Base-by-base conservation (phyloP, 1,140 invertebrate species). In the Andricus grossulariae region DNA sequence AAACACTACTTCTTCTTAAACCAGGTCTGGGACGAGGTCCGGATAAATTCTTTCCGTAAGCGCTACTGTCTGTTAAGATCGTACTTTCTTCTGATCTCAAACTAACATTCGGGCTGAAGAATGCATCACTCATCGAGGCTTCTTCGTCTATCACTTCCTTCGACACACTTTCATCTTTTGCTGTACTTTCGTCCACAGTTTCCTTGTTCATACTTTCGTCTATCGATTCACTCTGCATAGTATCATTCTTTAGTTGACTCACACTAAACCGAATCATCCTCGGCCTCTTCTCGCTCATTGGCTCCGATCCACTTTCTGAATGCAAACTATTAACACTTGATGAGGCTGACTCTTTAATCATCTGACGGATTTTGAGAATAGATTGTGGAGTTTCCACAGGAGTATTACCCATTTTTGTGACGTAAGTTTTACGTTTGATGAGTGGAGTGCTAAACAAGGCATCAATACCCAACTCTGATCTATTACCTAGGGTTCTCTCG, bases 291-390 rank as follows among this genome's bases (percentile, higher is more conserved):
- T 79, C 55, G 32, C 2, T 60, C 71, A 82, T 54, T 39, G 45
- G 16, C 50, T 60, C 25, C 51, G 60, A 49, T 21, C 74, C 39
- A 66, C 39, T 13, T 50, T 25, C 15, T 8, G n/a, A 66, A 45
- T 16, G 10, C 3, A 54, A 13, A 1, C 16, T 75, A 6, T 76
- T 74, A 16, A 50, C 49, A 18, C 21, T 71, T 0, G 88, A 78
- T 0, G 88, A 89, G 0, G 80, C 74, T 0, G 88, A 89, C 5
- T 84, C 84, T 7, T 84, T 79, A 21, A 90, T 86, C 21, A 92
- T 74, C 39, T 90, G 90, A 0, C 88, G 85, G 52, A 89, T 91
- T 66, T 92, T 92, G 2, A 92, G 54, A 21, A 91, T 92, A 0
- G 91, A 92, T 16, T 92, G 91, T 0, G 91, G 90, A 4, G 88